Base-by-base conservation (phyloP, 92 coral and sea anemone species). In the Micromussa lordhowensis region DNA sequence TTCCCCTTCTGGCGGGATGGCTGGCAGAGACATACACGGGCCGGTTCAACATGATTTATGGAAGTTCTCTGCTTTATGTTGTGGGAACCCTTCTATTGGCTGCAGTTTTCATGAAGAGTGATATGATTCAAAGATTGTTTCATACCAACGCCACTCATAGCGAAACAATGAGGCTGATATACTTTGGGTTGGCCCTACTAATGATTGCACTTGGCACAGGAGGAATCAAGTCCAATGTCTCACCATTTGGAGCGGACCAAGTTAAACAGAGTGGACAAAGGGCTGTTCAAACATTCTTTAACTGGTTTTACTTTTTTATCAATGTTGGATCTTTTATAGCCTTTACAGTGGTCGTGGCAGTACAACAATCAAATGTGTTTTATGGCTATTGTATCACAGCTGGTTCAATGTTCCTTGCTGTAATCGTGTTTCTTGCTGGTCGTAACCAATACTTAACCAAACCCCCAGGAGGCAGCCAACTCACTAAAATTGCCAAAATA, bases 191-290 rank as follows among this genome's bases (percentile, higher is more conserved):
- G 70, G 97, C 98, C 13, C 83, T 97, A 30, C 30, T 92, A 38
- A 35, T 94, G 22, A 93, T 97, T 59, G 96, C 98, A 11, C n/a
- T 94, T 5, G 98, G 98, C 28, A 96, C 99, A 1, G 99, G 99
- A 79, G 99, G 98, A 34, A 98, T 98, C 40, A 98, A 98, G 59
- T 93, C 98, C 0, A 98, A 98, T 75, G 99, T 98, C 3, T 94
- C 99, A 4, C 98, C 99, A 1, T 98, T 98, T 90, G 99, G 99
- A 17, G 99, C 99, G 5, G 98, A 98, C 49, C 99, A 98, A 82
- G 96, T 98, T 3, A 90, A 89, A 51, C 88, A 83, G 3, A 88
- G 87, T 26, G 99, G 99, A 22, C 98, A 98, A 10, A 90, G 89
- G 8, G 98, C 98, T 6, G 92, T 95, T 66, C 96, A 94, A 87